Evolutionary conservation across 2,888 invertebrate genomes (phyloP).

Genomic region (Brenthis daphne): DNA sequence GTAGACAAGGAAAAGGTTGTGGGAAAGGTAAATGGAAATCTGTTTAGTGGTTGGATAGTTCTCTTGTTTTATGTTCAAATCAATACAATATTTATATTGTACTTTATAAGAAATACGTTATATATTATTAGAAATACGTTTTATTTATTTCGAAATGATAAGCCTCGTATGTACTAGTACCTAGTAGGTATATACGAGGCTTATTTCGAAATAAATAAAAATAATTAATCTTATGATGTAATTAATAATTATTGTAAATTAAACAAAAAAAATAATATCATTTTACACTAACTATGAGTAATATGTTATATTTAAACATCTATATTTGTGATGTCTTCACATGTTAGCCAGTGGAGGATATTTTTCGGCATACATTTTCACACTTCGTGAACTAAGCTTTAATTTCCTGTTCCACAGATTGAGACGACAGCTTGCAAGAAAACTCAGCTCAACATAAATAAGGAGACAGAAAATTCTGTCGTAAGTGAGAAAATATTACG

Average conservation of each 20-base stretch:
- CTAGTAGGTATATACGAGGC: neutral
- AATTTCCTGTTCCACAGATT: slow-evolving; percentile 53
- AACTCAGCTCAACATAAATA: slow-evolving; percentile 69
- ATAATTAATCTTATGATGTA: no score
- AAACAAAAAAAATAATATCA: no score
- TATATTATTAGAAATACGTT: no score
- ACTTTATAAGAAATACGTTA: neutral
- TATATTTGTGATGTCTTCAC: neutral
- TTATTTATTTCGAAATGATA: no score
- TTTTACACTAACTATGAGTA: no score
- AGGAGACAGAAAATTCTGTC: slow-evolving; percentile 76
- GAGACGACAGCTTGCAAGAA: slow-evolving; percentile 64
- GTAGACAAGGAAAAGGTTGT: slow-evolving; percentile 42
- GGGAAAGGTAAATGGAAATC: slow-evolving; percentile 17
- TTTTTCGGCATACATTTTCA: slow-evolving; percentile 28
- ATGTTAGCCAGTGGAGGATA: slow-evolving; percentile 2
- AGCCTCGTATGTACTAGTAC: no score
- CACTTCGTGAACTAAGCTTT: slow-evolving; percentile 39
- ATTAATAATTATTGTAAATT: neutral
- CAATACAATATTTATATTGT: neutral
- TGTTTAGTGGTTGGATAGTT: slow-evolving; percentile 8
- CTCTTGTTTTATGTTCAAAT: neutral
- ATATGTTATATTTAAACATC: no score
- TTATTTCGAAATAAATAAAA: neutral
- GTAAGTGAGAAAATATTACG: slow-evolving; percentile 81